Evolutionary conservation across 1,140 invertebrate genomes (phyloP).

Genomic region (Drosophila busckii): DNA sequence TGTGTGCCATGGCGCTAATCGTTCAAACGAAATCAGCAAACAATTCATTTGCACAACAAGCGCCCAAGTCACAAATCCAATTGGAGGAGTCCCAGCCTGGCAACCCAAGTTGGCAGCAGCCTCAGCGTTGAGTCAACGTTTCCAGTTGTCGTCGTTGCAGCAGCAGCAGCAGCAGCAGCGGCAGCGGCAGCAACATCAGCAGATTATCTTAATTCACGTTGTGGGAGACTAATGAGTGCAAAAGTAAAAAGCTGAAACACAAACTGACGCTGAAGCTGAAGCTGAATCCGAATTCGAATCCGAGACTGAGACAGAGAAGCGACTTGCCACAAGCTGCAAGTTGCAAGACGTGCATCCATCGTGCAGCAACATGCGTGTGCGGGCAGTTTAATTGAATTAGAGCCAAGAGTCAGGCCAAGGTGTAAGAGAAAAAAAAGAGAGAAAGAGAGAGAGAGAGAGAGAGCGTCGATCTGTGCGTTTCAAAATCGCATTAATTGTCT

Average conservation of each 20-base stretch:
- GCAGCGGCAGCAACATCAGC: constrained; percentile 29
- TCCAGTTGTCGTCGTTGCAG: no score
- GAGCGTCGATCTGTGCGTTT: constrained; percentile 68
- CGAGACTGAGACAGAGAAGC: not conserved
- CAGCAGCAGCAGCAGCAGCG: not conserved
- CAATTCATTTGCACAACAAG: constrained; percentile 79
- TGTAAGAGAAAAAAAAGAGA: not conserved
- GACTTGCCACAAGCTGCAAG: no score
- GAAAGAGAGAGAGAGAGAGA: not conserved
- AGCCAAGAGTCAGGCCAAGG: constrained; percentile 31
- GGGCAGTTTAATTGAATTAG: constrained; percentile 68
- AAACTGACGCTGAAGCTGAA: not conserved
- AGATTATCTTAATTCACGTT: constrained; percentile 79
- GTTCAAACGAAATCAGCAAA: constrained; percentile 78
- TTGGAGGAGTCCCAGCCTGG: no score
- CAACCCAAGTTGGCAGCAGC: no score
- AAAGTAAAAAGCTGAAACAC: constrained; percentile 39
- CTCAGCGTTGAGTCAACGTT: not conserved
- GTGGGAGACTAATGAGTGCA: constrained; percentile 79
- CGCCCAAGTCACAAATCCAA: constrained; percentile 36
- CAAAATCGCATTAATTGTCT: constrained; percentile 76
- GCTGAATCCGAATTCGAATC: not conserved
- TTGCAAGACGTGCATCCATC: constrained; percentile 56
- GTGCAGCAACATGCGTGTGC: constrained; percentile 61
- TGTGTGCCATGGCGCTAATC: constrained; percentile 60